Base-by-base conservation (phyloP, 2,888 invertebrate genomes). In the Drosophila fulvimacula region DNA sequence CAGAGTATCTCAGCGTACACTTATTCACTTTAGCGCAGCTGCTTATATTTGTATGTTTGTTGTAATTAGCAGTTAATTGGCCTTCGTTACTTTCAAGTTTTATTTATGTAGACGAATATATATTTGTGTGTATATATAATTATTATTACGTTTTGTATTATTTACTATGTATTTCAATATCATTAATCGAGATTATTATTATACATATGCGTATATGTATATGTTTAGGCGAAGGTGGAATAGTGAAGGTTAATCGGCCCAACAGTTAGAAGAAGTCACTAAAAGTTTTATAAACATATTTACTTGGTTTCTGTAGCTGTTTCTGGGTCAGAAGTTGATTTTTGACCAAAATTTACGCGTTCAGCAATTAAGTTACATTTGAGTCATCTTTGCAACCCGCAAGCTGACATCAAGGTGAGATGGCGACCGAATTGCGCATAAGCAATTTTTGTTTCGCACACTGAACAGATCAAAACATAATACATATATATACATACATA, bases 1-100 rank as follows among this genome's bases (percentile, higher is more conserved):
- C 27, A 51, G 34, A 5, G 51, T 51, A 34, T 51, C 21, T n/a
- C 5, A 21, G 27, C 27, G 4, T 2, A 7, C 13, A 9, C 6
- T 49, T 11, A 19, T 10, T 10, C 10, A 32, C 19, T 17, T 32
- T 6, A 41, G 34, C n/a, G 41, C 24, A 27, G 7, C 49, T 62
- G 42, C 51, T 44, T 57, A 42, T 76, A 41, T 68, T 73, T 39
- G 21, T 48, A 38, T 57, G 32, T 58, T 63, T 63, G 57, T 34
- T 62, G 52, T 53, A 67, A 76, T 75, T 63, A 72, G 41, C 66
- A 69, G 71, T 74, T 83, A 81, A 83, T 81, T 81, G 81, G 84
- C 86, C 76, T 76, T 67, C 59, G 36, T 59, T 78, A 59, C 65
- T 60, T 68, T 73, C 48, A 69, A 64, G 68, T 57, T 64, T 82